Conservation (phyloP, 2,888 invertebrate genomes). For the Macaria notata region DNA sequence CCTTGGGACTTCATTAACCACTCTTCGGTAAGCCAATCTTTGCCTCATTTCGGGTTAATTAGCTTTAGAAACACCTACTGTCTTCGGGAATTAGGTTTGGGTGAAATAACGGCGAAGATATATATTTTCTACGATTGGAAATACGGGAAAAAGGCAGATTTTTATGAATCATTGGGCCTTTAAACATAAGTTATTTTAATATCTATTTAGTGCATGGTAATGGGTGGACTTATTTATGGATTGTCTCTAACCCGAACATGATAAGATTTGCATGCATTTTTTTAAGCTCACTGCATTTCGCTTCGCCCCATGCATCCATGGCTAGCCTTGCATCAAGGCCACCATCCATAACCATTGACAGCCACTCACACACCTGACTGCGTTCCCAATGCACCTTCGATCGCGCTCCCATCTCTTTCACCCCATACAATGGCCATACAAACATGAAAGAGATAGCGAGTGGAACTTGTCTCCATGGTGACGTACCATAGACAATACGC, state of each 20-base stretch:
- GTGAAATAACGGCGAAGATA: too few species aligned
- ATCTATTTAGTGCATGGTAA: too few species aligned
- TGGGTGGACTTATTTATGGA: too few species aligned
- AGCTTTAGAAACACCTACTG: background rate
- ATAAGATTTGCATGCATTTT: too few species aligned
- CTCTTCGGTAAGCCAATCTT: conserved; percentile 14
- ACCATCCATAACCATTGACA: conserved; percentile 20
- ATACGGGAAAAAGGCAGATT: too few species aligned
- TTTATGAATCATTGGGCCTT: too few species aligned
- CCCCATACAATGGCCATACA: background rate
- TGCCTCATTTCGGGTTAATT: conserved; percentile 9
- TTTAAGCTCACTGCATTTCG: too few species aligned
- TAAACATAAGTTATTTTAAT: too few species aligned
- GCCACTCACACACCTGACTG: conserved; percentile 24
- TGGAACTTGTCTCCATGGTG: conserved; percentile 43
- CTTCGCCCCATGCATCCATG: background rate
- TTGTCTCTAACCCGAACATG: too few species aligned
- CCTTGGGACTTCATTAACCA: conserved; percentile 14
- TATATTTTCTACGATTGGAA: too few species aligned
- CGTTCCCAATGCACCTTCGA: conserved; percentile 22
- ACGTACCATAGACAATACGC: conserved; percentile 40
- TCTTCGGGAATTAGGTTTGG: too few species aligned
- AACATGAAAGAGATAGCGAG: conserved; percentile 17
- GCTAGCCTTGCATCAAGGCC: conserved; percentile 13
- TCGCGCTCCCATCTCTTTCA: conserved; percentile 13